Evolutionary conservation across 2,797 vertebrate species (phyloP), one percentile per base, ranked within the genome.

Genomic region (Carapus acus): DNA sequence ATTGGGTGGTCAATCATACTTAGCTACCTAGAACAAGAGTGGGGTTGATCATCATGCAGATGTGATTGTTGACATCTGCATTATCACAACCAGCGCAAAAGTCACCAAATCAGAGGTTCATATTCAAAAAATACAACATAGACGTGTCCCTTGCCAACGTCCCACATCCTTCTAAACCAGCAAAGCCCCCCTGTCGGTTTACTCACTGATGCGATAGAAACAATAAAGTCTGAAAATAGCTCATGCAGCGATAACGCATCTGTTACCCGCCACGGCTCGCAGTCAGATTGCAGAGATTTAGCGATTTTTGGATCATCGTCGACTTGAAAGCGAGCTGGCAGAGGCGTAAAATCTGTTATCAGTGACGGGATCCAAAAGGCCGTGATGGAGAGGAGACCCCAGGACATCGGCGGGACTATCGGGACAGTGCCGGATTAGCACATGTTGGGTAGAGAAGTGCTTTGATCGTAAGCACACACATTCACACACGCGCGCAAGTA

Each of bases 321-420:
- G 54, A 68, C 65, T 77, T 82, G 71, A 76, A 65, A 71, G 82
- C 46, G 69, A 71, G 54, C 71, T 54, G 64, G 67, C 62, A 69
- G 65, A 74, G 53, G 70, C 54, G 53, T 74, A 71, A 74, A 71
- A 82, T 82, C 79, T 74, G 54, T 81, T 81, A 77, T 79, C 77
- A 80, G 76, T 82, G 81, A 73, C 77, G 56, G 74, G 67, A 85
- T 73, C 79, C 67, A 77, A 77, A 79, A n/a, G 61, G 78, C 69
- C 51, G 43, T 50, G 2, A 69, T 45, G 69, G 31, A 67, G 75
- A 71, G 58, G 64, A 48, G 64, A 71, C 71, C 67, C 43, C 57
- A 11, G 81, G 74, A 83, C 73, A 75, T 76, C 53, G 61, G 59
- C 27, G 65, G 68, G 71, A 71, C 65, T 74, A 69, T 72, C 62